Conservation (phyloP, 53 echinoderm and acorn worm species). For the Holothuria leucospilota region DNA sequence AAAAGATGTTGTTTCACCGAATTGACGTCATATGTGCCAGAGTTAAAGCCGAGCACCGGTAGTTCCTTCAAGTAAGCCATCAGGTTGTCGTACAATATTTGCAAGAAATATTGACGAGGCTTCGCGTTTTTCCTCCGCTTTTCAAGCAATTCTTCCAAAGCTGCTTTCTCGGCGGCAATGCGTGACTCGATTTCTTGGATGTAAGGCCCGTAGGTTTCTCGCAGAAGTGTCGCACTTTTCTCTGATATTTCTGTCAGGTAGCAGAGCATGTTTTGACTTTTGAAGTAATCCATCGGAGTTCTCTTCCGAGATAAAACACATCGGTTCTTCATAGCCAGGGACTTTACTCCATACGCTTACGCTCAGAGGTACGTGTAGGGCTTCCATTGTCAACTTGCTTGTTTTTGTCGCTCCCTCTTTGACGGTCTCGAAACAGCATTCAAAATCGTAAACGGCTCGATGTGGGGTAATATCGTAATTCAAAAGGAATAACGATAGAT, state of each 20-base stretch:
- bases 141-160: not conserved
- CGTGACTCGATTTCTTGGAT: no score
- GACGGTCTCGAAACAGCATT: not conserved
- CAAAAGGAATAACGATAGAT: conserved; percentile 28
- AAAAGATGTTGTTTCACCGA: no score
- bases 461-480: conserved; percentile 23
- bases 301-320: conserved; percentile 11
- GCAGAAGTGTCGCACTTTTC: no score
- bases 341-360: conserved; percentile 47
- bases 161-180: not conserved
- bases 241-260: conserved; percentile 1
- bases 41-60: no score
- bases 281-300: not conserved
- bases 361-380: conserved; percentile 28
- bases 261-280: not conserved
- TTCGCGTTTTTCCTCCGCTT: no score
- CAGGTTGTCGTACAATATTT: no score
- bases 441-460: conserved; percentile 47
- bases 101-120: no score
- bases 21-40: no score
- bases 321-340: conserved; percentile 38
- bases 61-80: no score
- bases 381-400: conserved; percentile 35
- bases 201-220: no score
- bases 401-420: not conserved